These are phyloP conservation scores for Mobula birostris DNA, from an alignment of 2,113 vertebrate genomes.

Conservation along the genomic window DNA sequence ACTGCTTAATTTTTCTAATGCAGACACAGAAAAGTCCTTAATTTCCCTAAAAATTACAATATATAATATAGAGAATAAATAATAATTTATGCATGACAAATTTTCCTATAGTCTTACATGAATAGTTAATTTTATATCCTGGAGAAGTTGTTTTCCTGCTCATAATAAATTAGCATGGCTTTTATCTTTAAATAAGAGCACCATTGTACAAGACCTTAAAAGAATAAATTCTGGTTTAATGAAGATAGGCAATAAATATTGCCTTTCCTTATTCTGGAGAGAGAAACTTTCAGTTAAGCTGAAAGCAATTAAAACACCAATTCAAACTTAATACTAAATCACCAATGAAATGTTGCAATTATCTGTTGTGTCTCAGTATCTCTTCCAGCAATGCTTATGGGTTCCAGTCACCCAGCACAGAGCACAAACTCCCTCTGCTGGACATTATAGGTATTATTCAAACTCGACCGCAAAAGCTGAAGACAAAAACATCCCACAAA, in stretches of 20 bases:
- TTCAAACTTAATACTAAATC: slow-evolving; percentile 7
- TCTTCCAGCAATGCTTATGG: not conserved
- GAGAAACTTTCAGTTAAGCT: not conserved
- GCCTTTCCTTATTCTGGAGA: not conserved
- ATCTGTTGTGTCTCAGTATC: not conserved
- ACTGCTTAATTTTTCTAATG: not conserved
- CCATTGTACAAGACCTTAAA: not conserved
- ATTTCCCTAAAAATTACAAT: not conserved
- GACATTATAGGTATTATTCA: not conserved
- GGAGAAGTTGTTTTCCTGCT: not conserved
- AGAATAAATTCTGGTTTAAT: slow-evolving; percentile 7
- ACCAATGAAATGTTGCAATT: not conserved
- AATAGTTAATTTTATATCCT: not conserved
- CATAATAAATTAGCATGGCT: not conserved
- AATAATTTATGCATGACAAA: not conserved
- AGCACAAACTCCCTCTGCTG: slow-evolving; percentile 22
- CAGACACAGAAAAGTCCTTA: not conserved
- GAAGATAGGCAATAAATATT: not conserved
- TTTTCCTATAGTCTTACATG: not conserved
- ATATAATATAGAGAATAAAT: not conserved
- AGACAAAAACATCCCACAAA: not conserved
- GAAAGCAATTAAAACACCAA: not conserved
- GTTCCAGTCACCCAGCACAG: not conserved
- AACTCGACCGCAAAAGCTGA: not conserved
- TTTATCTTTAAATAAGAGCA: not conserved